phyloP scores from a whole-genome alignment of 2,113 vertebrate species.

The Ochotona princeps region DNA sequence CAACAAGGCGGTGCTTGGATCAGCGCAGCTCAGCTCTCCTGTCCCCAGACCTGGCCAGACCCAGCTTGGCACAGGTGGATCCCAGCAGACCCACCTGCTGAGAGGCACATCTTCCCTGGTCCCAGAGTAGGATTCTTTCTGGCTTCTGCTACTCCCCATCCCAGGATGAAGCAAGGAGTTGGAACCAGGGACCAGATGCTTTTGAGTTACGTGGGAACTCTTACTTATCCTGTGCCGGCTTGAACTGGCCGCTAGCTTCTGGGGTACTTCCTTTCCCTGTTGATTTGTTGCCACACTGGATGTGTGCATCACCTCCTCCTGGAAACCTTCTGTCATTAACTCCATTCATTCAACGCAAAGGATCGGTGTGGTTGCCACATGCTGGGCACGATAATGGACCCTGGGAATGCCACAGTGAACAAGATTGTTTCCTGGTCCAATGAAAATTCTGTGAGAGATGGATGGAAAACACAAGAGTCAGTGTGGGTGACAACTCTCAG shows the following conservation, averaged over 20 bases:
- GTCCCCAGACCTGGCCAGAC: rapidly evolving
- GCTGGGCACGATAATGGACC: background rate
- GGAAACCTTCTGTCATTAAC: constrained; percentile 7
- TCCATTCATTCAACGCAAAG: background rate
- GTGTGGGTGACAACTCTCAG: rapidly evolving
- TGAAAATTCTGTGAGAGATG: background rate
- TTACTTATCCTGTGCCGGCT: background rate
- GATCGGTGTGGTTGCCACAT: background rate
- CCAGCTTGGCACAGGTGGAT: background rate
- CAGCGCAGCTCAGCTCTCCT: no score
- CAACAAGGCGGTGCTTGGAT: background rate
- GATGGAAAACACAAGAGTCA: background rate
- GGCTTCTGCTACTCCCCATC: background rate
- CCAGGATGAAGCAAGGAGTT: background rate
- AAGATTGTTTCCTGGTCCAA: background rate
- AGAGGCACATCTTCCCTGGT: background rate
- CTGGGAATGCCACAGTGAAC: background rate
- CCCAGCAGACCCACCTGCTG: background rate
- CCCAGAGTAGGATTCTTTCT: background rate
- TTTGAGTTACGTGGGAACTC: background rate
- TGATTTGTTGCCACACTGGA: background rate
- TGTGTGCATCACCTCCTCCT: background rate
- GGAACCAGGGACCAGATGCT: background rate
- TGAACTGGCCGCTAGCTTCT: background rate
- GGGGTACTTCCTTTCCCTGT: background rate